These are phyloP conservation scores for Epicauta chinensis DNA, from an alignment of 1,140 invertebrate genomes.

Conservation along the genomic window DNA sequence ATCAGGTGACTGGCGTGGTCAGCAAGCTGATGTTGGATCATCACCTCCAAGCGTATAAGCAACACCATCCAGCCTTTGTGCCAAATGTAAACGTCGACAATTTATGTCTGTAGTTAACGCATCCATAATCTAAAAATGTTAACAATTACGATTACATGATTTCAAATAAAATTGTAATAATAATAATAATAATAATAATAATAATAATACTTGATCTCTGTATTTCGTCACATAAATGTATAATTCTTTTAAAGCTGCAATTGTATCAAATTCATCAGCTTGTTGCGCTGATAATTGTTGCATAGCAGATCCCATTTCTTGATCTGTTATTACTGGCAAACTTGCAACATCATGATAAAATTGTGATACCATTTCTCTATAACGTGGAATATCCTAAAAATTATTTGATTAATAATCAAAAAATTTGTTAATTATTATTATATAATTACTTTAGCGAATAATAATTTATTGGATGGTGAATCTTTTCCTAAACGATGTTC, in stretches of 20 bases:
- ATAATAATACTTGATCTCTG: slow-evolving; percentile 72
- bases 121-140: slow-evolving; percentile 67
- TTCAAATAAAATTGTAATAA: background rate
- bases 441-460: slow-evolving; percentile 83
- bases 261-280: slow-evolving; percentile 80
- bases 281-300: slow-evolving; percentile 83
- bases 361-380: slow-evolving; percentile 77
- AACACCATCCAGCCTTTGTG: slow-evolving; percentile 83
- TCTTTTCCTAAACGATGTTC: slow-evolving; percentile 89
- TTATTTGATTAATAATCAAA: slow-evolving; percentile 6
- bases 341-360: slow-evolving; percentile 82
- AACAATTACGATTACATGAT: background rate
- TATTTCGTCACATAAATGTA: slow-evolving; percentile 94
- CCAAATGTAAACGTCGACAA: slow-evolving; percentile 81
- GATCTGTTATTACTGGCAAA: slow-evolving; percentile 83
- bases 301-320: slow-evolving; percentile 88
- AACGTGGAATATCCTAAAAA: slow-evolving; percentile 73
- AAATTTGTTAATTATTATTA: slow-evolving; percentile 13
- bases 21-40: slow-evolving; percentile 49
- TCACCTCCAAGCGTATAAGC: slow-evolving; percentile 84
- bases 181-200: background rate
- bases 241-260: slow-evolving; percentile 86
- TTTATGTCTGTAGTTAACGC: slow-evolving; percentile 73
- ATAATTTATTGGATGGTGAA: slow-evolving; percentile 89
- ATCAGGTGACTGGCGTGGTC: slow-evolving; percentile 49